Base-by-base conservation (phyloP, 2,113 vertebrate genomes). In the Cephalophus harveyi region DNA sequence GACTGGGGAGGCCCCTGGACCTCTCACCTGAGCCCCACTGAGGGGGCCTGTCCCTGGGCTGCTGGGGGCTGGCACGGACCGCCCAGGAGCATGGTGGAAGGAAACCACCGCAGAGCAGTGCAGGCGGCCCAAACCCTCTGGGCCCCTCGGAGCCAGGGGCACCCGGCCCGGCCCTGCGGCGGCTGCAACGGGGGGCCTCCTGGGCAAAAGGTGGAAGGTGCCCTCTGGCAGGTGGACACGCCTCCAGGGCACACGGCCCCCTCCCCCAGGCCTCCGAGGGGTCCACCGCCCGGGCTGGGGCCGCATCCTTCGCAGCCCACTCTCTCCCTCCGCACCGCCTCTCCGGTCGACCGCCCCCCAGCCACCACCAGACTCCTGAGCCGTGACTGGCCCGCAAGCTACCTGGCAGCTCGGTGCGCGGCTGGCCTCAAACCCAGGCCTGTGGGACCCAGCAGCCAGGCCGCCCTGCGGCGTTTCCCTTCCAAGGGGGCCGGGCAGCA, bases 51-150 rank as follows among this genome's bases (percentile, higher is more conserved):
- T 43, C 40, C 2, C 17, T 0, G 12, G 9, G 36, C 36, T 6
- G 14, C 10, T 13, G 11, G 67, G 60, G 16, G 1, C 3, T 13
- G 17, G 4, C 7, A 27, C 5, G 5, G 19, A 6, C 0, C 0
- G 46, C 10, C 5, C 10, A 43, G 71, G 59, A 12, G 7, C 2
- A 5, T 2, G 0, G 48, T 7, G 3, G 25, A 11, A 54, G 6
- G 36, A 8, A 71, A 46, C 19, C 4, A 1, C 48, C 30, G 5
- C 67, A 40, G 23, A 1, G 7, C 1, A 3, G 3, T 27, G 1
- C 0, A 2, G 33, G 64, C 10, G 2, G 81, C 12, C 0, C 13
- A 40, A n/a, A n/a, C 36, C 6, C 12, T 59, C n/a, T 0, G 15
- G 48, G 11, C 36, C 52, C 79, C 16, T 15, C 3, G 0, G n/a